Evolutionary conservation across 1,140 invertebrate genomes (phyloP), one percentile per base, ranked within the genome.

Genomic region (Parasteatoda tepidariorum): DNA sequence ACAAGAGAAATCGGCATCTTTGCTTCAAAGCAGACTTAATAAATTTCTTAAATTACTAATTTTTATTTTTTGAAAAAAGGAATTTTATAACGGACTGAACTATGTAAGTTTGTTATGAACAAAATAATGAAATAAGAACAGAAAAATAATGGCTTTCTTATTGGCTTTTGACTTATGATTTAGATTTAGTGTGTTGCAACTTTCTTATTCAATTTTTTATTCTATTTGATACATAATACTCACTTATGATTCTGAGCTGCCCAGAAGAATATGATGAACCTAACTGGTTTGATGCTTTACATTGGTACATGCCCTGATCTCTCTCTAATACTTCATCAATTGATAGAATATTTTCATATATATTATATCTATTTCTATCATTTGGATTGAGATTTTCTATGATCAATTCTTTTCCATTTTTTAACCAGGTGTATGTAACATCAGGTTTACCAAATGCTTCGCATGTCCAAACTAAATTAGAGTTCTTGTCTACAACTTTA

Each of bases 281-380:
- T 6, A 98, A 90, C 74, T 96, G 93, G 91, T 99, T 99, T 83
- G 90, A 92, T 0, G 97, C 97, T 87, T 93, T 91, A 89, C 98
- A 99, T 87, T 98, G 97, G 89, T 96, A 99, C 95, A 98, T 98
- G n/a, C 94, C 97, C 79, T 94, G 92, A 90, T 99, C 97, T 28
- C 92, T 91, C 84, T 94, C 92, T 88, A 95, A 92, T 22, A 97
- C 88, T 86, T 92, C 91, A 84, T 92, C 92, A 55, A 98, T 97
- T 38, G 92, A 95, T 22, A 98, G 87, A 6, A 97, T 93, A 91
- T 97, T 97, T 86, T 96, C 95, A 87, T 94, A 93, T 86, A 97
- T 84, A 18, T 84, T 34, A 66, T 87, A 87, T 28, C 88, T 74
- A 61, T 92, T 59, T 3, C 85, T 54, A n/a, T 88, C 88, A 71